Evolutionary conservation across 1,140 invertebrate genomes (phyloP), one percentile per base, ranked within the genome.

Genomic region (Eupristina koningsbergeri): DNA sequence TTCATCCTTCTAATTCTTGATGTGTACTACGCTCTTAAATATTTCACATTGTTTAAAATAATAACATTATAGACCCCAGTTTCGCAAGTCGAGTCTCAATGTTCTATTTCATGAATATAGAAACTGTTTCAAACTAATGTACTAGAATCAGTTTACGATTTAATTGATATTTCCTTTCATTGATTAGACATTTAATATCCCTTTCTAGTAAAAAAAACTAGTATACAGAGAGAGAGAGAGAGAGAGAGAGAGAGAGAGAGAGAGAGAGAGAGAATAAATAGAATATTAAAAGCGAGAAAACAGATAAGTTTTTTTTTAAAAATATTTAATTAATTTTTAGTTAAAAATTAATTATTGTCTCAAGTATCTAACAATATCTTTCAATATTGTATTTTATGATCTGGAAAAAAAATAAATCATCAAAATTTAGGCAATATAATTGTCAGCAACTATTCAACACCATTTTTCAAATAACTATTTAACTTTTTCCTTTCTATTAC

Each of bases 41-140:
- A 86, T 85, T 86, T n/a, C 41, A 80, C 84, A 80, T 87, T 87
- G 85, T 87, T 87, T 87, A 85, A 87, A 85, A 88, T 88, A 88
- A 87, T 87, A 86, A 87, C 85, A 87, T 88, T 85, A 86, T 82
- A 67, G 73, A 63, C 81, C 0, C 50, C 81, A 79, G 77, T 67
- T 83, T 67, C 80, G 84, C 81, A 80, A 85, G 85, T 84, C 73
- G 80, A 17, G 81, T 86, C 86, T 86, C 83, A 85, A 86, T 80
- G 34, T 11, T 80, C 19, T 63, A 63, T 85, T 87, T 86, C 86
- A 87, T 86, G 85, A 88, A 87, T 76, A 80, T 77, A 82, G 83
- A 88, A 87, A 87, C 85, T 85, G 85, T 85, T 86, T 85, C 73
- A 81, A 86, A 83, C 81, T 86, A 47, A 26, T n/a, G 19, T 11